Base-by-base conservation (phyloP, 2,797 vertebrate genomes). In the Rousettus madagascariensis region DNA sequence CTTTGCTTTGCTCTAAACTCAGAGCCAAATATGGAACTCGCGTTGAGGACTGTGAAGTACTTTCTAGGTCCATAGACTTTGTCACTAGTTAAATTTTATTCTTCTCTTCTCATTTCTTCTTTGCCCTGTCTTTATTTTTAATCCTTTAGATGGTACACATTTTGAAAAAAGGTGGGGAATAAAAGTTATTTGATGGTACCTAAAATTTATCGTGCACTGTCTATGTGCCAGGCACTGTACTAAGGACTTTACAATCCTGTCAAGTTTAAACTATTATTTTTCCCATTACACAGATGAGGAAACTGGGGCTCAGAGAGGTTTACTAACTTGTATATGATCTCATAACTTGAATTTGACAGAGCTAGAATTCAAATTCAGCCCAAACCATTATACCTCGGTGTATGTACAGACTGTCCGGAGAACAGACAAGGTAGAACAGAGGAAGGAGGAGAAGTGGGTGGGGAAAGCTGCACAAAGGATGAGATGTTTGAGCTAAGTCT, bases 51-150 rank as follows among this genome's bases (percentile, higher is more conserved):
- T 19, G 3, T 41, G 15, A 5, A 91, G 19, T 55, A 77, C 36
- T 89, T 91, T 77, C 72, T 41, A 24, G 59, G 59, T 85, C 59
- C 82, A 26, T 30, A 22, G 30, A 69, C 43, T 59, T 53, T 38
- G 8, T 26, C 71, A 75, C 30, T 93, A 59, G 30, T 69, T 95
- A 92, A 68, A 74, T 72, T 78, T 72, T 63, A 75, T 53, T 78
- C n/a, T 53, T 82, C 13, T 88, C 90, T 55, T 87, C 72, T 92
- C 83, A 46, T 68, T 91, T 86, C 41, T 82, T 94, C 59, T 85
- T 92, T 93, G 43, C 28, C n/a, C 36, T 93, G 33, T 85, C 36
- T 87, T 83, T 92, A 85, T 91, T 86, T 92, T 46, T 61, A 86
- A 94, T 83, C 24, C 51, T 88, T 49, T 41, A 55, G n/a, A 71